Evolutionary conservation across 1,140 invertebrate genomes (phyloP), one percentile per base, ranked within the genome.

Genomic region (Eupristina koningsbergeri): DNA sequence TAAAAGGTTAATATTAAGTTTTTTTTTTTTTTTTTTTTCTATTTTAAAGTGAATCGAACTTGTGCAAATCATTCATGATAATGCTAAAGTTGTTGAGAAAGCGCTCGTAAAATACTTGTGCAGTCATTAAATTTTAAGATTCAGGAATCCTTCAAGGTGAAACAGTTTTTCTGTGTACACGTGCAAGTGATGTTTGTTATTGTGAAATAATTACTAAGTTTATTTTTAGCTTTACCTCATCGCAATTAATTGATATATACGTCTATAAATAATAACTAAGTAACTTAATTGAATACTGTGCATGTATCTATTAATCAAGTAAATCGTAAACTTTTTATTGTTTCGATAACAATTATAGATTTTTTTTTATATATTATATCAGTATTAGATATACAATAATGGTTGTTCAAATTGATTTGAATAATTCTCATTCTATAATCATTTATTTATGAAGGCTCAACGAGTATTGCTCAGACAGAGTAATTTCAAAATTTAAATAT

Each of bases 91-190:
- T 50, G 39, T 39, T n/a, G 22, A 34, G 47, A 73, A 80, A 58
- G 39, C 11, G 34, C 75, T 63, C 75, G 26, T 63, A 58, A 77
- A 63, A 36, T 41, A 39, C 79, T 36, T n/a, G 39, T 7, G 29
- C 19, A n/a, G 22, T 0, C 36, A 7, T 78, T 81, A 63, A 74
- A 81, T 19, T 81, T 74, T 34, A 61, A 47, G 36, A 58, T 81
- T 81, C 69, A 74, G 69, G 39, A 81, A 45, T 81, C 15, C 29
- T 53, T 74, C 53, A 81, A 81, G 69, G 69, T 74, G 26, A 80
- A 71, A 58, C 64, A n/a, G 53, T 31, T 58, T 74, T 61, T 81
- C 45, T 45, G 1, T n/a, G 9, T 36, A 31, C 74, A 45, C 53
- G 50, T 50, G 67, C 67, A 8, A 29, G 78, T 45, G 69, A 41